These are phyloP conservation scores for Argopecten irradians DNA, from an alignment of 1,140 invertebrate species.

Conservation along the genomic window DNA sequence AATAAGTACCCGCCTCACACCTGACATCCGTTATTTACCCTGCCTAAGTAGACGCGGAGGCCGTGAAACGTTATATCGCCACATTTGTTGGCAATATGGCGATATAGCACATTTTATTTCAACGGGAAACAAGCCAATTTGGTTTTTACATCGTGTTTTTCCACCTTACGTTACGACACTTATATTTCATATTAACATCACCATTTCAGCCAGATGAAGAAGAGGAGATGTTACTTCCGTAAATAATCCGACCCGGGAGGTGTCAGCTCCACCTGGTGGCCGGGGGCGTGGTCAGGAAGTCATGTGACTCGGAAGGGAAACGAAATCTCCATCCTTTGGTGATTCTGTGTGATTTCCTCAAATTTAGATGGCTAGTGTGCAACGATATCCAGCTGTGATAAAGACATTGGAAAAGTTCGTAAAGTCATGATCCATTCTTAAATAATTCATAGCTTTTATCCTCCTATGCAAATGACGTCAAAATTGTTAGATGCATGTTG, in stretches of 20 bases:
- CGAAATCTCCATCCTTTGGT: background rate
- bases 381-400: too few relatives aligned
- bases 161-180: background rate
- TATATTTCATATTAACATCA: constrained; percentile 13
- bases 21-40: constrained; percentile 25
- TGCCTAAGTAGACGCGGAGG: background rate
- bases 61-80: constrained; percentile 33
- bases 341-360: background rate
- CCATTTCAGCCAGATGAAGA: constrained; percentile 15
- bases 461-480: too few relatives aligned
- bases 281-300: background rate
- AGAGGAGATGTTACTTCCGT: constrained; percentile 5
- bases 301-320: background rate
- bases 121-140: constrained; percentile 27
- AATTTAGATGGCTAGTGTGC: too few relatives aligned
- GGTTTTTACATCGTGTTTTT: constrained; percentile 4
- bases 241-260: background rate
- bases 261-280: background rate
- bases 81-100: constrained; percentile 34
- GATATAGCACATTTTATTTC: constrained; percentile 25
- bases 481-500: too few relatives aligned
- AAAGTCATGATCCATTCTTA: too few relatives aligned
- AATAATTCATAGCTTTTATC: too few relatives aligned
- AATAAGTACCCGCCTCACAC: constrained; percentile 31
- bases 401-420: too few relatives aligned